These are phyloP conservation scores for Cantharis rufa DNA, from an alignment of 2,888 invertebrate species.

Conservation along the genomic window DNA sequence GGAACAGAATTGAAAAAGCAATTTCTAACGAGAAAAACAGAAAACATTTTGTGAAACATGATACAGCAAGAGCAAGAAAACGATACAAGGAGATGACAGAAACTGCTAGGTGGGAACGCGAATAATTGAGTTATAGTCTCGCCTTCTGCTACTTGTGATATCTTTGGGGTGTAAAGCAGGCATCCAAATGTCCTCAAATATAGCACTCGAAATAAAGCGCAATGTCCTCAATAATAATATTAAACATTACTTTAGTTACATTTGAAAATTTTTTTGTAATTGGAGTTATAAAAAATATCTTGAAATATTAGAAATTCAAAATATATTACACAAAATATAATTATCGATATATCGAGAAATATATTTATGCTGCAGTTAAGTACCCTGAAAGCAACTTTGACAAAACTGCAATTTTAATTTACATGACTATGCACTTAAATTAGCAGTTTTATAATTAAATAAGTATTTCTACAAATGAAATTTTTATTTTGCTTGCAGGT, in stretches of 20 bases:
- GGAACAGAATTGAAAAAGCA: constrained; percentile 22
- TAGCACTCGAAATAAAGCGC: background rate
- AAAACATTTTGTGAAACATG: constrained; percentile 19
- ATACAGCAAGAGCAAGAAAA: constrained; percentile 14
- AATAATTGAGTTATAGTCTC: constrained; percentile 54
- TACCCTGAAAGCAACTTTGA: background rate
- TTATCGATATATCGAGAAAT: too few relatives aligned
- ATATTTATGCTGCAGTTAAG: background rate
- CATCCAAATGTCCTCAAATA: constrained; percentile 15
- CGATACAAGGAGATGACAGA: constrained; percentile 31
- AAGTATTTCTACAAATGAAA: background rate
- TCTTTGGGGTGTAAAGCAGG: constrained; percentile 38
- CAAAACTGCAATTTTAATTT: background rate
- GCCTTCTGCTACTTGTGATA: constrained; percentile 50
- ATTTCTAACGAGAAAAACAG: constrained; percentile 28
- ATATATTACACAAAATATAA: too few relatives aligned
- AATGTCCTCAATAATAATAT: background rate
- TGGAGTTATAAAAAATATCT: too few relatives aligned
- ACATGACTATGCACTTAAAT: background rate
- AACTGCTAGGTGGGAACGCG: constrained; percentile 47
- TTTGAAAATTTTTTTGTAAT: background rate
- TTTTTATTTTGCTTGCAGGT: background rate
- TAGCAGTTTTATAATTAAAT: background rate
- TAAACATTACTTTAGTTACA: background rate
- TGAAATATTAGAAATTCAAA: too few relatives aligned